Conservation (phyloP, 2,888 invertebrate species). For the Neoscelio sp. region DNA sequence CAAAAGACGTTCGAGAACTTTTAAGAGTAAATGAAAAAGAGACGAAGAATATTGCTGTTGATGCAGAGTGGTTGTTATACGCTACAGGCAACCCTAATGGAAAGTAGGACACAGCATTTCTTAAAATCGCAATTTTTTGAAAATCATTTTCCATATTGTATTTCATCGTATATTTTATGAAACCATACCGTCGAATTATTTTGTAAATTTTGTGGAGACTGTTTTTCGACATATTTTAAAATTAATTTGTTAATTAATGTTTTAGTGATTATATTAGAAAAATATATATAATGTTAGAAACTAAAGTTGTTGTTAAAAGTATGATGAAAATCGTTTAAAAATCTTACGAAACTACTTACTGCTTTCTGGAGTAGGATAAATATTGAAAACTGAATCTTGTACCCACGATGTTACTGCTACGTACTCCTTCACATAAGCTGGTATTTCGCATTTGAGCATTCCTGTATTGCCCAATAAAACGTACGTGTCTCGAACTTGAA, state of each 20-base stretch:
- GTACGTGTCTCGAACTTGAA: slow-evolving; percentile 95
- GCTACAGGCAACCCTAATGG: slow-evolving; percentile 10
- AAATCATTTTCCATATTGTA: not conserved
- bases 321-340: not conserved
- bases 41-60: slow-evolving; percentile 13
- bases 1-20: slow-evolving; percentile 42
- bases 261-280: too few relatives aligned
- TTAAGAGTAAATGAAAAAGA: slow-evolving; percentile 49
- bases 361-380: slow-evolving; percentile 90
- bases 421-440: slow-evolving; percentile 94
- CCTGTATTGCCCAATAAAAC: slow-evolving; percentile 96
- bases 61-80: slow-evolving; percentile 29
- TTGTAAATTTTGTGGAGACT: too few relatives aligned
- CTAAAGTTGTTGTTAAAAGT: too few relatives aligned
- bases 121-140: too few relatives aligned
- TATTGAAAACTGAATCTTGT: slow-evolving; percentile 91
- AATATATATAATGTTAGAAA: too few relatives aligned
- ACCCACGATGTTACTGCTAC: slow-evolving; percentile 96
- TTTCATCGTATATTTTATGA: not conserved
- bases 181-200: too few relatives aligned
- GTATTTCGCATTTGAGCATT: slow-evolving; percentile 94
- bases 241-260: too few relatives aligned
- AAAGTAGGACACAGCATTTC: slow-evolving; percentile 27
- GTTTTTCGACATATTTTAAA: too few relatives aligned
- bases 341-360: slow-evolving; percentile 81